Base-by-base conservation (phyloP, 53 echinoderm and acorn worm species). In the Hippasteria phrygiana region DNA sequence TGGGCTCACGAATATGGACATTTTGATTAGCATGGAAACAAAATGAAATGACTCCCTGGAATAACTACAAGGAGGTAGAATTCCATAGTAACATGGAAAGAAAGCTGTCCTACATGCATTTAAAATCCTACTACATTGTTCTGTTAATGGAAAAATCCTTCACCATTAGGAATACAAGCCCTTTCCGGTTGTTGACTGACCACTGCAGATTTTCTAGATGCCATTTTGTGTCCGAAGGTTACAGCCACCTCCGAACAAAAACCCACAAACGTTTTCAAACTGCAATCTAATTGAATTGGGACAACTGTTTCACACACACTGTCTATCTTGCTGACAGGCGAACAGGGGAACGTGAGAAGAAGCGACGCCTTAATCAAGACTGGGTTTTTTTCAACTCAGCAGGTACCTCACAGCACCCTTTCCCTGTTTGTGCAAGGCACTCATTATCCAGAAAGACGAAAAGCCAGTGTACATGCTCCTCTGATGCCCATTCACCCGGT, bases 361-460 rank as follows among this genome's bases (percentile, higher is more conserved):
- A 75, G 75, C 29, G n/a, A n/a, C n/a, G 75, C 28, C 45, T 75
- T 80, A 80, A 80, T 80, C 62, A 80, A 80, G 80, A 59, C 62
- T 80, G 80, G 63, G n/a, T n/a, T 80, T 41, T 37, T 22, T 41
- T 18, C 11, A 28, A 26, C 75, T 75, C 27, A 18, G 40, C 27
- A 13, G 48, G 75, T 14, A 26, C 47, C 46, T n/a, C n/a, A n/a
- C 17, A 69, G 70, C 29, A 69, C 70, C 18, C 77, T 55, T 17
- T 55, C 55, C 77, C 35, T 55, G 35, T 36, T 77, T 54, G 26
- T 80, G 80, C 5, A 1, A 7, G 41, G 29, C 5, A 55, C 81
- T 81, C 81, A 63, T 81, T 81, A 81, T 81, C 81, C 42, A 22
- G 13, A 47, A 14, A 24, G 48, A 78, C n/a, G 59, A 78, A 78